Evolutionary conservation across 2,888 invertebrate genomes (phyloP).

Genomic region (Celastrina argiolus): DNA sequence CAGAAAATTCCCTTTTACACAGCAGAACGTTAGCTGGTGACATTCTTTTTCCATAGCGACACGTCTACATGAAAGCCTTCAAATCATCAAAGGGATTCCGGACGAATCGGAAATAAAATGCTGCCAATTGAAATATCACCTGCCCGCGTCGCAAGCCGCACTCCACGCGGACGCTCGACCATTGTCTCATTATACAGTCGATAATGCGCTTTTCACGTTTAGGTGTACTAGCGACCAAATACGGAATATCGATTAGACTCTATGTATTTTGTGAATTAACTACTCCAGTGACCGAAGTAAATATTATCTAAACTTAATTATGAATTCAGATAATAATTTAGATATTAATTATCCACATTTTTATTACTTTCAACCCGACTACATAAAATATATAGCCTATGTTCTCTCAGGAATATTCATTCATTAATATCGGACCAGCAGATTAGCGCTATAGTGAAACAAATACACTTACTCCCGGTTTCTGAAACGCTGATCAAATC

Average conservation of each 20-base stretch:
- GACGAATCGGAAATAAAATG: constrained; percentile 15
- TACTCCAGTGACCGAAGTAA: neutral
- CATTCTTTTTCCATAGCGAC: neutral
- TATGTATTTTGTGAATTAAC: neutral
- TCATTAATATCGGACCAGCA: too few species aligned
- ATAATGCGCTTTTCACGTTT: constrained; percentile 11
- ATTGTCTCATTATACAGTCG: constrained; percentile 20
- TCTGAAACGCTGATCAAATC: too few species aligned
- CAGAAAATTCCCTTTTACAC: neutral
- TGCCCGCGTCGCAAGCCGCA: constrained; percentile 12
- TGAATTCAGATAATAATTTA: neutral
- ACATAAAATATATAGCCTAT: too few species aligned
- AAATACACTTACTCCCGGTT: too few species aligned
- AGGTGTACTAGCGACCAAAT: neutral
- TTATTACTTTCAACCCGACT: too few species aligned
- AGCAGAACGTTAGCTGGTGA: neutral
- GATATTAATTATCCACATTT: too few species aligned
- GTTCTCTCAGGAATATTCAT: too few species aligned
- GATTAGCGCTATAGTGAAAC: too few species aligned
- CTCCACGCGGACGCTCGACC: neutral
- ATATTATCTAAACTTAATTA: neutral
- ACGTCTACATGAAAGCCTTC: neutral
- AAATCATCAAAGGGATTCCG: neutral
- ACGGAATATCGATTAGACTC: constrained; percentile 1
- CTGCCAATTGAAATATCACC: constrained; percentile 1